A percentile compares a stretch with the other conserved stretches of the same genome.
phyloP scores from a whole-genome alignment of 2,113 vertebrate species.

The Mixornis gularis region DNA sequence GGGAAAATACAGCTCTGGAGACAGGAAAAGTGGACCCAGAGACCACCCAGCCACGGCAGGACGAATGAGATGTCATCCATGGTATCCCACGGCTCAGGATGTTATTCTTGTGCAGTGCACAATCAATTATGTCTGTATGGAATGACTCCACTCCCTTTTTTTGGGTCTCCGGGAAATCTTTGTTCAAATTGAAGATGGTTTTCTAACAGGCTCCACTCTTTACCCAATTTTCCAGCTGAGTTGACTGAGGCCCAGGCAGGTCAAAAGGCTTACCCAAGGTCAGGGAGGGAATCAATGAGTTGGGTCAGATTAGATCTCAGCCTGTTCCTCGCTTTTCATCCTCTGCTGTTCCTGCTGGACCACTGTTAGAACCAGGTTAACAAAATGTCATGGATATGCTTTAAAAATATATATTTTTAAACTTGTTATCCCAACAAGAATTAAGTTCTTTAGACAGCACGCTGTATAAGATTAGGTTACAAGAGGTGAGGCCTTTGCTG shows the following conservation, averaged over 20 bases:
- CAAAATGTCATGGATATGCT: constrained; percentile 45
- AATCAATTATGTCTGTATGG: constrained; percentile 57
- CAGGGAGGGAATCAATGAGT: constrained; percentile 63
- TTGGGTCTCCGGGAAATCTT: constrained; percentile 53
- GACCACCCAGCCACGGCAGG: constrained; percentile 30
- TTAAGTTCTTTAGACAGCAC: constrained; percentile 25
- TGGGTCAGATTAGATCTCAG: constrained; percentile 63
- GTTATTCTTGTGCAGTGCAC: constrained; percentile 45
- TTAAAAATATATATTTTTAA: constrained; percentile 47
- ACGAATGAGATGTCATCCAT: constrained; percentile 59
- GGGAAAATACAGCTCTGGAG: constrained; percentile 15
- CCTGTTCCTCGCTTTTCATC: constrained; percentile 33
- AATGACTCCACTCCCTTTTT: constrained; percentile 49
- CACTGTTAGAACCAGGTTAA: constrained; percentile 34
- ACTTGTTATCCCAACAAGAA: constrained; percentile 48
- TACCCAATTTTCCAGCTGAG: constrained; percentile 74
- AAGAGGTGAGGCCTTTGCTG: constrained; percentile 39
- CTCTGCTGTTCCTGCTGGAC: constrained; percentile 15
- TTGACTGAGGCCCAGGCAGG: constrained; percentile 57
- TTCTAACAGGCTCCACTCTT: constrained; percentile 62
- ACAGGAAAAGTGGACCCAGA: not conserved
- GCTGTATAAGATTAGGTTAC: constrained; percentile 1
- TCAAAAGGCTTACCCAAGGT: constrained; percentile 64
- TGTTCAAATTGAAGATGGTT: constrained; percentile 60
- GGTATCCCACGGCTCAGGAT: constrained; percentile 49